Conservation (phyloP, 2,113 vertebrate genomes). For the Tragelaphus scriptus region DNA sequence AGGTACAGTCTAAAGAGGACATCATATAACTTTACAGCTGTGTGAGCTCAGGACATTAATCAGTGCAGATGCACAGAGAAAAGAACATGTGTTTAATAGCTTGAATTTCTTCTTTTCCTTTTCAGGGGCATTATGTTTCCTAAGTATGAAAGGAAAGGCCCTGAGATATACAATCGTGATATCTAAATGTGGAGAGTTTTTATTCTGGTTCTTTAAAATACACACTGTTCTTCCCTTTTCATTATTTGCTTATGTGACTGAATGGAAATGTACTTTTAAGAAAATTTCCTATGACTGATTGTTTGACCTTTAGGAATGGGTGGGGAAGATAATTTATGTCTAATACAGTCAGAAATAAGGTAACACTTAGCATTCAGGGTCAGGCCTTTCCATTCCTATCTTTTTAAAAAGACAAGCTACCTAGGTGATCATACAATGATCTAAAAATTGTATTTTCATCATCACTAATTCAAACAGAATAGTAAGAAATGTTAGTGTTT, state of each 20-base stretch:
- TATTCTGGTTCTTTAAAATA: not conserved
- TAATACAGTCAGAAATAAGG: not conserved
- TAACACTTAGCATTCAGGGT: not conserved
- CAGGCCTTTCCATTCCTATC: not conserved
- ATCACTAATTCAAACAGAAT: not conserved
- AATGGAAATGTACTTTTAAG: not conserved
- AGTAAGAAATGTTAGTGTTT: not conserved
- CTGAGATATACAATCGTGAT: not conserved
- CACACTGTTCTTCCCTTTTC: not conserved
- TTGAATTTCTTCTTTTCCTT: constrained; percentile 38
- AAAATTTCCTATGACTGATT: not conserved
- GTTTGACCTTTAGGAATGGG: not conserved
- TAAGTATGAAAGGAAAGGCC: not conserved
- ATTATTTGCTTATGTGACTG: not conserved
- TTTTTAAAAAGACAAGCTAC: not conserved
- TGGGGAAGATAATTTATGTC: not conserved
- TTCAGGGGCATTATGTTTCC: constrained; percentile 36
- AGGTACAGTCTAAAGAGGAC: constrained; percentile 36
- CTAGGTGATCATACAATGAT: not conserved
- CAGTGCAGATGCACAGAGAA: not conserved
- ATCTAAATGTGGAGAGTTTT: not conserved
- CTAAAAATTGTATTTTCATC: not conserved
- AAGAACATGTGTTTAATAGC: constrained; percentile 1
- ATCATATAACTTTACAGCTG: constrained; percentile 26
- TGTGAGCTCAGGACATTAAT: not conserved